Evolutionary conservation across 1,140 invertebrate genomes (phyloP).

Genomic region (Glossosoma conforme): DNA sequence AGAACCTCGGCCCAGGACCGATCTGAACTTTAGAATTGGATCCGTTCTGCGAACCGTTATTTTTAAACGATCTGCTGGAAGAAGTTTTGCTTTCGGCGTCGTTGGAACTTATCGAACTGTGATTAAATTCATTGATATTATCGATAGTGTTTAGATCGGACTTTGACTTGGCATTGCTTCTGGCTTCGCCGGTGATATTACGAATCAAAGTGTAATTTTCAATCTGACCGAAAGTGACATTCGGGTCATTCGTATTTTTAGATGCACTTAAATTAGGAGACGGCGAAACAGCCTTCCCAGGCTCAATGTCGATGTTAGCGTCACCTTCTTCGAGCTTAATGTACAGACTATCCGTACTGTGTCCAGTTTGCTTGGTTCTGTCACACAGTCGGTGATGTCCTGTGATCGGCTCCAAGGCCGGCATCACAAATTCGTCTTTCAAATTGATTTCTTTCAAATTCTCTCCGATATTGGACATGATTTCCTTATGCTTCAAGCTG

Average conservation of each 20-base stretch:
- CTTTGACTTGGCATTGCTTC: constrained; percentile 21
- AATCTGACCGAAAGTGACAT: constrained; percentile 25
- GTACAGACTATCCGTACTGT: constrained; percentile 38
- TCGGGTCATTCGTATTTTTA: constrained; percentile 8
- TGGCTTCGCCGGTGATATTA: constrained; percentile 16
- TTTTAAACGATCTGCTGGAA: constrained; percentile 33
- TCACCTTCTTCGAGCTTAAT: constrained; percentile 30
- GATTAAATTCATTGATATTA: constrained; percentile 25
- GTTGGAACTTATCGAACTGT: constrained; percentile 46
- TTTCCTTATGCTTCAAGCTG: constrained; percentile 32
- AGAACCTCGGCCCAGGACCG: constrained; percentile 60
- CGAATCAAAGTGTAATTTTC: constrained; percentile 26
- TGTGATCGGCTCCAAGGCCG: constrained; percentile 50
- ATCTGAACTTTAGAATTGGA: constrained; percentile 41
- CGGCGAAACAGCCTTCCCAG: constrained; percentile 3
- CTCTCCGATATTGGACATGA: constrained; percentile 34
- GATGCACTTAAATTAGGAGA: constrained; percentile 13
- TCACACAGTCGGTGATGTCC: constrained; percentile 58
- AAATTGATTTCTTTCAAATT: constrained; percentile 38
- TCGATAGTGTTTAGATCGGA: constrained; percentile 24
- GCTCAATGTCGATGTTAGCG: constrained; percentile 33
- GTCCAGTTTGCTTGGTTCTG: constrained; percentile 42
- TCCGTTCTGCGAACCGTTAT: constrained; percentile 19
- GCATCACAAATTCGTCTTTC: constrained; percentile 32
- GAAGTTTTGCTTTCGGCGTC: constrained; percentile 45